These are phyloP conservation scores for Ganaspis sp. DNA, from an alignment of 1,140 invertebrate genomes.

Conservation along the genomic window DNA sequence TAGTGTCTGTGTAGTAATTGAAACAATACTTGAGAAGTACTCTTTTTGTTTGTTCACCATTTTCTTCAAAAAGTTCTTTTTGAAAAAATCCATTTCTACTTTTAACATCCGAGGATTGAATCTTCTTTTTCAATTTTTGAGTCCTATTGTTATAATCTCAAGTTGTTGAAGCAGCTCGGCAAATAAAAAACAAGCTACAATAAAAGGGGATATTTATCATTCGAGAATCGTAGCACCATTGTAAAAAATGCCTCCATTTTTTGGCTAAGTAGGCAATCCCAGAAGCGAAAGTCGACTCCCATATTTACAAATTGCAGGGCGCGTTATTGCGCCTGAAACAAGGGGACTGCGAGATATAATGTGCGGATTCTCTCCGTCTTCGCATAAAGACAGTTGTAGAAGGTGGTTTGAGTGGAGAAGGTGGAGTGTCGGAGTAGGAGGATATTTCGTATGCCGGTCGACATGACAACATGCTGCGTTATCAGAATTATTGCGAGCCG, in stretches of 20 bases:
- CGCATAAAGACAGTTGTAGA: constrained; percentile 49
- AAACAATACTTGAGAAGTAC: too few species aligned
- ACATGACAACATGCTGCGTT: constrained; percentile 76
- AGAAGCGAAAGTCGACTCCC: constrained; percentile 9
- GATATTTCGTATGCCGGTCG: constrained; percentile 73
- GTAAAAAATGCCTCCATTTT: not conserved
- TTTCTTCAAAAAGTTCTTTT: too few species aligned
- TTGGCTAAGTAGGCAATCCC: not conserved
- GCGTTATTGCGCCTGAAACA: not conserved
- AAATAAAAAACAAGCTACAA: too few species aligned
- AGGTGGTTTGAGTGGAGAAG: constrained; percentile 32
- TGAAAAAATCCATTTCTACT: too few species aligned
- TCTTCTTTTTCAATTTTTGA: too few species aligned
- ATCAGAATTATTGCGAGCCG: constrained; percentile 73
- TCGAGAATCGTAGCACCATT: too few species aligned
- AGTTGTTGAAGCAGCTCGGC: too few species aligned
- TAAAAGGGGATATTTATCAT: too few species aligned
- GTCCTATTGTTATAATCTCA: too few species aligned
- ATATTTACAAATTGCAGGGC: not conserved
- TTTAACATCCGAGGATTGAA: too few species aligned
- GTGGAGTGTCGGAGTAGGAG: constrained; percentile 33
- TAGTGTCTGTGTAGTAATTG: too few species aligned
- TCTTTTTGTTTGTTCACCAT: too few species aligned
- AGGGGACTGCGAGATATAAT: constrained; percentile 26
- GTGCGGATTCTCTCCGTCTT: constrained; percentile 46